These are phyloP conservation scores for Dasypogon diadema DNA, from an alignment of 2,888 invertebrate genomes.

Conservation along the genomic window DNA sequence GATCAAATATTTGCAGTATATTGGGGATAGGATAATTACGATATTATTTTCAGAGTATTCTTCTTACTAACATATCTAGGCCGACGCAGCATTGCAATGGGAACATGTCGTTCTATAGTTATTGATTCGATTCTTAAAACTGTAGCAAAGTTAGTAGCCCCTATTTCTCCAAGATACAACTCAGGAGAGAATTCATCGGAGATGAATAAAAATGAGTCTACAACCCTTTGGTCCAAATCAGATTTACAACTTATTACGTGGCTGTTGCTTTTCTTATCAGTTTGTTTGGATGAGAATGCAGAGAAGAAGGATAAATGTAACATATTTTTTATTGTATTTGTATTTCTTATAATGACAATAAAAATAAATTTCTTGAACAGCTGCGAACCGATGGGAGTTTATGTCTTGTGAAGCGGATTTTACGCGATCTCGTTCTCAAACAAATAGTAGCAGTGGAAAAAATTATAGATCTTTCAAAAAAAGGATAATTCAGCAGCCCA, in stretches of 20 bases:
- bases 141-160: constrained; percentile 72
- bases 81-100: constrained; percentile 78
- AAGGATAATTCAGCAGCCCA: constrained; percentile 66
- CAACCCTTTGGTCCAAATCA: constrained; percentile 70
- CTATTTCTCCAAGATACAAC: constrained; percentile 69
- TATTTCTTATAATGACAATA: not conserved
- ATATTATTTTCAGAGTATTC: constrained; percentile 75
- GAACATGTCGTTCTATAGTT: constrained; percentile 73
- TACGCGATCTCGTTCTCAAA: constrained; percentile 66
- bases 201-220: constrained; percentile 57
- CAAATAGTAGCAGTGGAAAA: constrained; percentile 63
- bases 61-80: constrained; percentile 88
- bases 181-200: constrained; percentile 59
- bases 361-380: constrained; percentile 58
- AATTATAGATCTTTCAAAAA: constrained; percentile 67
- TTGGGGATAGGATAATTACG: constrained; percentile 33
- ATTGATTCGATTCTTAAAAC: constrained; percentile 75
- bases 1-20: constrained; percentile 42
- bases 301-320: constrained; percentile 68
- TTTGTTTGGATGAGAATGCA: constrained; percentile 74
- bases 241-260: constrained; percentile 80
- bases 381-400: constrained; percentile 84
- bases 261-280: constrained; percentile 80
- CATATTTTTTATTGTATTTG: constrained; percentile 23
- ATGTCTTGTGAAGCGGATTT: constrained; percentile 82